Evolutionary conservation across 2,113 vertebrate genomes (phyloP).

Genomic region (Tetraodon nigroviridis): DNA sequence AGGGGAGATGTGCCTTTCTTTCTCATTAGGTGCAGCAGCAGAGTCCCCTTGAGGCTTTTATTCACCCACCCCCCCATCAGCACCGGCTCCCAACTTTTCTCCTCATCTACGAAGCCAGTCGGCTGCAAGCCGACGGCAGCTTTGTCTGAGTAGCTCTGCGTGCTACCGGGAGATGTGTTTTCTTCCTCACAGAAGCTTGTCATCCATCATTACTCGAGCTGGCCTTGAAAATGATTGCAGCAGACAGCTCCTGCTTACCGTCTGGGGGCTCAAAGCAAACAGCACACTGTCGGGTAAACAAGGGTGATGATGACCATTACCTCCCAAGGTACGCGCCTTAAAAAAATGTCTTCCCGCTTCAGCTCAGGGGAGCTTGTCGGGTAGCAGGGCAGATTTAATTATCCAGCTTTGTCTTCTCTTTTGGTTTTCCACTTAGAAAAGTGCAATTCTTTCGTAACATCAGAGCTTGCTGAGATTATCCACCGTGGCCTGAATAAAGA

Average conservation of each 20-base stretch:
- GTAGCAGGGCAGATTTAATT: background rate
- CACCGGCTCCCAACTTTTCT: background rate
- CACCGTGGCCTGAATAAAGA: conserved; percentile 17
- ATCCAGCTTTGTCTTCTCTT: background rate
- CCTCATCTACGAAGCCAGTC: conserved; percentile 13
- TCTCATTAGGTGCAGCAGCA: conserved; percentile 30
- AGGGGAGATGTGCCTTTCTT: conserved; percentile 17
- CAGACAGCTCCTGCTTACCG: conserved; percentile 47
- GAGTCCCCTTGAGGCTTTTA: conserved; percentile 2
- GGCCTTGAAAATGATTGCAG: conserved; percentile 54
- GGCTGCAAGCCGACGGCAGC: conserved; percentile 32
- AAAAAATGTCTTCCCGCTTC: background rate
- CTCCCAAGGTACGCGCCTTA: conserved; percentile 22
- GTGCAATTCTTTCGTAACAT: background rate
- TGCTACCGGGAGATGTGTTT: conserved; percentile 42
- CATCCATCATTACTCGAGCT: conserved; percentile 60
- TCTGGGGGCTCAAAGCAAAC: conserved; percentile 53
- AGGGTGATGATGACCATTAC: conserved; percentile 49
- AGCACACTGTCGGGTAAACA: conserved; percentile 5
- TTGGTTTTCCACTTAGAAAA: background rate
- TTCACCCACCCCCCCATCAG: background rate
- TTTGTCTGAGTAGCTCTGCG: conserved; percentile 29
- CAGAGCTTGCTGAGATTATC: conserved; percentile 1
- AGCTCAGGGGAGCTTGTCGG: conserved; percentile 9
- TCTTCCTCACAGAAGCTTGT: conserved; percentile 50